These are phyloP conservation scores for Camponotus floridanus DNA, from an alignment of 1,140 invertebrate genomes.

Conservation along the genomic window DNA sequence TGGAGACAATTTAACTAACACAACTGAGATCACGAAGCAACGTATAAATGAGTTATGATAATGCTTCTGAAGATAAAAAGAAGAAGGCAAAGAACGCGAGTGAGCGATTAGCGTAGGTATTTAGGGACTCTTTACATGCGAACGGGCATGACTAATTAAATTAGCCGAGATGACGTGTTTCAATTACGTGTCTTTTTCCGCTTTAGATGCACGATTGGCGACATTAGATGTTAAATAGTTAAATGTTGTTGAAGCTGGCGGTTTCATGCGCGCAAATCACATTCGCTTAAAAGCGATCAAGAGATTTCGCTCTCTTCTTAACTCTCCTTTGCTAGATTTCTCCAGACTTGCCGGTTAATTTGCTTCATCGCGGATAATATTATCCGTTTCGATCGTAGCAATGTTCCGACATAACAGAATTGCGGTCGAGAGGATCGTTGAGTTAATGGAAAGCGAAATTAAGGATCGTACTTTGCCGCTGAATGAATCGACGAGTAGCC, in stretches of 20 bases:
- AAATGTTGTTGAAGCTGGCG: not conserved
- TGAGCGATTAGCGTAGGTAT: not conserved
- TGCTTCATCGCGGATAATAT: constrained; percentile 62
- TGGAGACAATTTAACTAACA: not conserved
- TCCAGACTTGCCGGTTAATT: constrained; percentile 15
- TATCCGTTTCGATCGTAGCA: constrained; percentile 33
- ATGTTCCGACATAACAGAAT: constrained; percentile 26
- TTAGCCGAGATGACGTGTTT: constrained; percentile 3
- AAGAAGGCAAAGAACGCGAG: constrained; percentile 3
- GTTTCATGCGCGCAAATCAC: not conserved
- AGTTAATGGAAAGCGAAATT: constrained; percentile 53
- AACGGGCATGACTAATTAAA: constrained; percentile 32
- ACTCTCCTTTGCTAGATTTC: not conserved
- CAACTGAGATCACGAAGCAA: not conserved
- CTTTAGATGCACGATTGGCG: too few species aligned
- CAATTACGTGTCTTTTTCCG: not conserved
- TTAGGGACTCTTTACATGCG: not conserved
- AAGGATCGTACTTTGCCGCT: not conserved
- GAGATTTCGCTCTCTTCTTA: not conserved
- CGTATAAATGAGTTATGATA: not conserved
- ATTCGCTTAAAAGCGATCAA: not conserved
- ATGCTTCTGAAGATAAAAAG: not conserved
- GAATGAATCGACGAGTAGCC: not conserved
- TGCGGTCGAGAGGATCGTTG: constrained; percentile 7
- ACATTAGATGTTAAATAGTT: not conserved